Evolutionary conservation across 2,888 invertebrate species (phyloP), one percentile per base, ranked within the genome.

Genomic region (Bombylius discolor): DNA sequence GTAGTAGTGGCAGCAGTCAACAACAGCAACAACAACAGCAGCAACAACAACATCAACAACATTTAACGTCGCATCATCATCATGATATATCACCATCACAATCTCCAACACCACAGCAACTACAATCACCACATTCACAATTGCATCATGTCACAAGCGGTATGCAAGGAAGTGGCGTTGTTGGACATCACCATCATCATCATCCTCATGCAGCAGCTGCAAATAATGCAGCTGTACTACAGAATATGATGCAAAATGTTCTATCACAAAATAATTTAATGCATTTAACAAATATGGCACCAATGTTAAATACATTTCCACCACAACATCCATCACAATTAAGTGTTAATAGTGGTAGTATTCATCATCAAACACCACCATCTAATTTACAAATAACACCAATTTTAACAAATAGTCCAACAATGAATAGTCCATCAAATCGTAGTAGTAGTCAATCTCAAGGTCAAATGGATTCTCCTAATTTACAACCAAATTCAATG

Each of bases 231-330:
- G 58, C 58, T 7, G 52, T 56, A 5, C 53, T 59, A 8, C 71
- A 70, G 52, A 70, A 68, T 58, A 67, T 70, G 61, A 69, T 73
- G 69, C 71, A 72, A 58, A 72, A 70, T 60, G 68, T 68, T 31
- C 45, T 63, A 1, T 52, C 58, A 12, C 63, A 63, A 58, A 61
- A 61, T 39, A 70, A 68, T 65, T 62, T 70, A 45, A 67, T 72
- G 66, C 71, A 71, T 59, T 62, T 71, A 58, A 65, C 68, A 9
- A 64, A 64, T 52, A 64, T 66, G 62, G 60, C 63, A 7, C 64
- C 65, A 3, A 64, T 65, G 62, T 50, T 66, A 48, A 64, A 63
- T 53, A 56, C 60, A 36, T 53, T 62, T 50, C 60, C 58, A 36
- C 36, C 56, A 33, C 62, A 62, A 53, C 39, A 42, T 42, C 39